Base-by-base conservation (phyloP, 1,140 invertebrate genomes). In the Liolophura sinensis region DNA sequence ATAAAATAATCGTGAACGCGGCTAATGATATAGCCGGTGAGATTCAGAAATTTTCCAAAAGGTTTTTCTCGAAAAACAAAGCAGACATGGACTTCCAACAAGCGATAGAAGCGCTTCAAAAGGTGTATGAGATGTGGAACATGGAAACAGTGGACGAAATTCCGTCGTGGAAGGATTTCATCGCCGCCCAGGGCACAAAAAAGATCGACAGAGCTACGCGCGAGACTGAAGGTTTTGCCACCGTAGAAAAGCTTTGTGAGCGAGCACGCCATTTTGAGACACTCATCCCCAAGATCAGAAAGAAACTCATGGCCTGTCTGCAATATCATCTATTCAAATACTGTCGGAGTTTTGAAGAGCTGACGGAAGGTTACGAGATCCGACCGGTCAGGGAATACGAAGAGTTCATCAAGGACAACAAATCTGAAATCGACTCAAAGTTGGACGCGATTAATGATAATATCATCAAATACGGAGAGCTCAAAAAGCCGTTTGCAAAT, bases 391-490 rank as follows among this genome's bases (percentile, higher is more conserved):
- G 58, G 9, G 73, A 73, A 40, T 77, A 77, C 25, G 75, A 75
- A 55, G 63, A 72, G 27, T 60, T 61, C 11, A 72, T 75, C 31
- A 60, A 69, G 24, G 60, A 62, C 16, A 68, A 73, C 52, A 72
- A 69, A 49, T 55, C 55, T 15, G 75, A 75, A 24, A 71, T 75
- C 22, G 73, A 75, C 25, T 56, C 58, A 3, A 75, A 71, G 54
- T 68, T 75, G 14, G 66, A 69, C 27, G 54, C 61, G 20, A 69
- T 75, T 14, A 73, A 75, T 46, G 65, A 69, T 20, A 72, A 68
- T 69, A 75, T 77, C 52, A 40, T 77, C 27, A 65, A 64, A 58
- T 77, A 77, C 52, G 73, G 75, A 24, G 75, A 77, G 63, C 61
- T 72, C 16, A 73, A 73, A 62, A 69, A 65, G 1, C 71, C 75